Conservation (phyloP, 1,140 invertebrate species). For the Drosophila cardini region DNA sequence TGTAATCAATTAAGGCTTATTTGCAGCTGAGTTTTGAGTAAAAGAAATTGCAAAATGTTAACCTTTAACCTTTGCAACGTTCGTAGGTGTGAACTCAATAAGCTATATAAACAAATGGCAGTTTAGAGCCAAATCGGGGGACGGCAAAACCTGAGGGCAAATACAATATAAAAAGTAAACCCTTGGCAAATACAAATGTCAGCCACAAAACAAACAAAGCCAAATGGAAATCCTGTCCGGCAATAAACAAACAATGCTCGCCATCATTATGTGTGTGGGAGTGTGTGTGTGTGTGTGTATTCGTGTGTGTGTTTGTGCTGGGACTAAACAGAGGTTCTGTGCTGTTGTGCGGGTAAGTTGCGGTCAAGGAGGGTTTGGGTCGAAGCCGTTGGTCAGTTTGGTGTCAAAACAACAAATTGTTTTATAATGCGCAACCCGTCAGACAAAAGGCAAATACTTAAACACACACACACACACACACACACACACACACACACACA, state of each 20-base stretch:
- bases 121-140: background rate
- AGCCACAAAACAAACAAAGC: slow-evolving; percentile 35
- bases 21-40: background rate
- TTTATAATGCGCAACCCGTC: slow-evolving; percentile 49
- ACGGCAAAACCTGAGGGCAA: background rate
- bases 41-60: background rate
- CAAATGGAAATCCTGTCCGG: slow-evolving; percentile 36
- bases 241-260: slow-evolving; percentile 34
- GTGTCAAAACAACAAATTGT: slow-evolving; percentile 53
- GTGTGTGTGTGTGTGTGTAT: slow-evolving; percentile 3
- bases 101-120: slow-evolving; percentile 21
- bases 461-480: background rate
- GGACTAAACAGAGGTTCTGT: background rate
- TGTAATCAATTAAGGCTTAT: background rate
- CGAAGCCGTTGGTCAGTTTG: slow-evolving; percentile 32
- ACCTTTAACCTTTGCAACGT: background rate
- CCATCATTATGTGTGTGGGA: slow-evolving; percentile 8
- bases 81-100: slow-evolving; percentile 64
- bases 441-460: slow-evolving; percentile 50
- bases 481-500: slow-evolving; percentile 5
- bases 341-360: slow-evolving; percentile 30
- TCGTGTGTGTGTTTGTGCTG: slow-evolving; percentile 4
- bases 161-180: slow-evolving; percentile 12
- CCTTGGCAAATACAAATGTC: slow-evolving; percentile 36
- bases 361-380: slow-evolving; percentile 21